Conservation (phyloP, 2,888 invertebrate genomes). For the Galeopsomyia nigrocyanea region DNA sequence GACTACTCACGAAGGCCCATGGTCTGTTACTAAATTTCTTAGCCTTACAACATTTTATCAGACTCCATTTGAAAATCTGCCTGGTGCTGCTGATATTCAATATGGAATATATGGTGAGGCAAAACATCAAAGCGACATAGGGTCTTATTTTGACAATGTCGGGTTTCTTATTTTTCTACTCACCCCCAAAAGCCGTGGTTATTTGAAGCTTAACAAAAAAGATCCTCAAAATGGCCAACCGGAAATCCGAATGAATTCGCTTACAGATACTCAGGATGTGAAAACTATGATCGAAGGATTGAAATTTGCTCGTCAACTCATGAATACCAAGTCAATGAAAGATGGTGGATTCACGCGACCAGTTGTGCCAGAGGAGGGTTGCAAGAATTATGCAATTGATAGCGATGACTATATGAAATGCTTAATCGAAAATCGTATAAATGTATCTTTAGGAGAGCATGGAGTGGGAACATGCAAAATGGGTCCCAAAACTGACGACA, state of each 20-base stretch:
- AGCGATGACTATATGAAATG: background rate
- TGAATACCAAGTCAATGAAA: background rate
- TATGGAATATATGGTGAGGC: too few species aligned
- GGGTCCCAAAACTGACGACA: slow-evolving; percentile 13
- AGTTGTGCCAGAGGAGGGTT: background rate
- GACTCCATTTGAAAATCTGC: too few species aligned
- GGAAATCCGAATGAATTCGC: background rate
- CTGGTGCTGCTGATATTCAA: too few species aligned
- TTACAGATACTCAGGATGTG: background rate
- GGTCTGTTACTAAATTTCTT: too few species aligned
- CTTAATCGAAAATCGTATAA: background rate
- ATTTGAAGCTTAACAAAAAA: background rate
- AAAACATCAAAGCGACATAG: too few species aligned
- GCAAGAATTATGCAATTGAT: background rate
- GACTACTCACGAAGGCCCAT: too few species aligned
- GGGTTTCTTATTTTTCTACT: background rate
- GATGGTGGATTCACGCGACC: background rate
- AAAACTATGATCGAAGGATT: background rate
- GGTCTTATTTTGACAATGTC: background rate
- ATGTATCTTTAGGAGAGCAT: background rate
- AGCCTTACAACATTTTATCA: too few species aligned
- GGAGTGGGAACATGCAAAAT: slow-evolving; percentile 19
- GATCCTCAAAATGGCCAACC: background rate
- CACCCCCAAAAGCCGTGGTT: slow-evolving; percentile 1
- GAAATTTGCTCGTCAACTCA: background rate